Conservation (phyloP, 2,888 invertebrate genomes). For the Didymodactylos carnosus region DNA sequence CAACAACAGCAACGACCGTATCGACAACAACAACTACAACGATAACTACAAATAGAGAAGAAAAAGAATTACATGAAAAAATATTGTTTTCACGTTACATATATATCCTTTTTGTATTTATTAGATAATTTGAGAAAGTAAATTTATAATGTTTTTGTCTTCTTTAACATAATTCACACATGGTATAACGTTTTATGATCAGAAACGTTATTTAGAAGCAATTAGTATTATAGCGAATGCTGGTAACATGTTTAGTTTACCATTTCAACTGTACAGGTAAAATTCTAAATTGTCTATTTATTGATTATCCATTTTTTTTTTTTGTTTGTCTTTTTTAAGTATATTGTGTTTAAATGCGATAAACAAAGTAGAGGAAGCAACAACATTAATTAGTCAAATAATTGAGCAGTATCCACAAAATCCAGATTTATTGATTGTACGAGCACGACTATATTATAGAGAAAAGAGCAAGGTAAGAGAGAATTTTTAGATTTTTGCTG, state of each 20-base stretch:
- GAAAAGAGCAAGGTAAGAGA: background rate
- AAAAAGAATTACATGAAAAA: background rate
- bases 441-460: background rate
- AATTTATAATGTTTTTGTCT: too few relatives aligned
- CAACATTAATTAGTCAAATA: background rate
- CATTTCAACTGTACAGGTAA: background rate
- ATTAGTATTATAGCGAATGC: background rate
- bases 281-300: too few relatives aligned
- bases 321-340: too few relatives aligned
- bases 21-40: background rate
- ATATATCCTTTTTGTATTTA: too few relatives aligned
- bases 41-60: background rate
- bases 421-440: background rate
- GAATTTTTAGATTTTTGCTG: too few relatives aligned
- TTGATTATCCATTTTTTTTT: background rate
- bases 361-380: background rate
- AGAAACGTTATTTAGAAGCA: background rate
- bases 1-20: background rate
- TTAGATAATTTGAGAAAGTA: too few relatives aligned
- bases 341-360: background rate
- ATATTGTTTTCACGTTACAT: background rate
- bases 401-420: background rate
- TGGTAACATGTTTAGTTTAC: background rate
- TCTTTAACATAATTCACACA: too few relatives aligned
- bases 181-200: background rate